Evolutionary conservation across 2,888 invertebrate genomes (phyloP).

Genomic region (Neoaliturus tenellus): DNA sequence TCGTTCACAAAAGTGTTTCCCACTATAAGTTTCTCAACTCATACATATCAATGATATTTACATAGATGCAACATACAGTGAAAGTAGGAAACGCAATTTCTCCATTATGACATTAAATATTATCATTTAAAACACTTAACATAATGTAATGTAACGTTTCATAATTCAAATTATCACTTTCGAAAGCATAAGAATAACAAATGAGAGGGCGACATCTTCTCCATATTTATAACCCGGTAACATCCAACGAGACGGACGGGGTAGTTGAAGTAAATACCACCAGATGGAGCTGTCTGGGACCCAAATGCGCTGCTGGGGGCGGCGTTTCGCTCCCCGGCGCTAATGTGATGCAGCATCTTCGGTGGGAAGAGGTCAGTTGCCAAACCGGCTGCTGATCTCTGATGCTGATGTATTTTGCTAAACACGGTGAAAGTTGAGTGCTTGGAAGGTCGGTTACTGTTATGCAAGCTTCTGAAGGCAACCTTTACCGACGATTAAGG

Average conservation of each 20-base stretch:
- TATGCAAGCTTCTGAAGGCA: constrained; percentile 8
- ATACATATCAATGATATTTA: background rate
- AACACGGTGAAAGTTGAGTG: constrained; percentile 17
- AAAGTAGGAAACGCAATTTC: background rate
- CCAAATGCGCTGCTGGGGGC: background rate
- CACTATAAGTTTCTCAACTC: background rate
- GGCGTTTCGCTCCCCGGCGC: background rate
- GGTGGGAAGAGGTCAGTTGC: background rate
- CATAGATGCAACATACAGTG: background rate
- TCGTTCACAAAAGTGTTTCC: background rate
- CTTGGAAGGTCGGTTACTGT: background rate
- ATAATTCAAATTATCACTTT: constrained; percentile 14
- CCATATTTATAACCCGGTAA: constrained; percentile 10
- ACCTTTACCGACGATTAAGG: background rate
- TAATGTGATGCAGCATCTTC: constrained; percentile 24
- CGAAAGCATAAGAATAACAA: constrained; percentile 32
- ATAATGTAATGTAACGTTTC: background rate
- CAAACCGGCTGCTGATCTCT: constrained; percentile 9
- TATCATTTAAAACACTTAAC: background rate
- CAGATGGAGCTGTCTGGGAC: background rate
- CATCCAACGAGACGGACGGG: background rate
- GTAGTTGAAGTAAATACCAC: background rate
- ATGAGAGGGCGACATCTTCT: constrained; percentile 24
- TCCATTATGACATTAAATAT: background rate
- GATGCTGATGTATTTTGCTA: constrained; percentile 34